A percentile compares a stretch with the other conserved stretches of the same genome.
Evolutionary conservation across 2,888 invertebrate genomes (phyloP).

Genomic region (Malacosoma neustria): DNA sequence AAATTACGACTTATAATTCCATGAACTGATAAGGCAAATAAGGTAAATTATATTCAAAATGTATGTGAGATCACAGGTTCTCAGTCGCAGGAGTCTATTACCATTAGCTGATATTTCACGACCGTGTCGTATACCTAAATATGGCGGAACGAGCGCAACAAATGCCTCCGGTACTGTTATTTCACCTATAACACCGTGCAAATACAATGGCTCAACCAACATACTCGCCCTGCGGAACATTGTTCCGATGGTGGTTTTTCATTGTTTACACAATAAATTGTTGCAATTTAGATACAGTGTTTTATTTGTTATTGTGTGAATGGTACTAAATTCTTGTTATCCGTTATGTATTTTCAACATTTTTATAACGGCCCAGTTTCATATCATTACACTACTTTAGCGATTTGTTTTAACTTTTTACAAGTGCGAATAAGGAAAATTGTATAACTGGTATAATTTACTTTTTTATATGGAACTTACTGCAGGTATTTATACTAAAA

Average conservation of each 20-base stretch:
- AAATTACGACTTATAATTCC: too few relatives aligned
- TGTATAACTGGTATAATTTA: too few relatives aligned
- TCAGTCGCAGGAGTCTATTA: not conserved
- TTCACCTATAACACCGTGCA: conserved; percentile 36
- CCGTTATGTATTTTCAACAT: too few relatives aligned
- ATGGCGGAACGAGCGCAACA: conserved; percentile 36
- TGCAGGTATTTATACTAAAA: too few relatives aligned
- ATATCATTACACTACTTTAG: too few relatives aligned
- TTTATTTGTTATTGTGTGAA: too few relatives aligned
- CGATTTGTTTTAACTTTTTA: too few relatives aligned
- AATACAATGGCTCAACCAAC: conserved; percentile 35
- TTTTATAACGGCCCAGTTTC: too few relatives aligned
- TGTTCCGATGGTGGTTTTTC: conserved; percentile 31
- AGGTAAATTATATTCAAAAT: not conserved
- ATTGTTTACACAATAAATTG: conserved; percentile 11
- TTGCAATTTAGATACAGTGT: not conserved
- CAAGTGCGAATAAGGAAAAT: too few relatives aligned
- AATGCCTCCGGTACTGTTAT: conserved; percentile 45
- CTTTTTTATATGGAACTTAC: too few relatives aligned
- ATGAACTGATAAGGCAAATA: too few relatives aligned
- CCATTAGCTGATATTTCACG: conserved; percentile 12
- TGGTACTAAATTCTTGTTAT: too few relatives aligned
- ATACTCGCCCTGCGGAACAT: conserved; percentile 48
- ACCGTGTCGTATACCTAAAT: conserved; percentile 15
- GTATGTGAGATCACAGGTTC: not conserved